Conservation (phyloP, 2,113 vertebrate species). For the Gorsachius goisagi region DNA sequence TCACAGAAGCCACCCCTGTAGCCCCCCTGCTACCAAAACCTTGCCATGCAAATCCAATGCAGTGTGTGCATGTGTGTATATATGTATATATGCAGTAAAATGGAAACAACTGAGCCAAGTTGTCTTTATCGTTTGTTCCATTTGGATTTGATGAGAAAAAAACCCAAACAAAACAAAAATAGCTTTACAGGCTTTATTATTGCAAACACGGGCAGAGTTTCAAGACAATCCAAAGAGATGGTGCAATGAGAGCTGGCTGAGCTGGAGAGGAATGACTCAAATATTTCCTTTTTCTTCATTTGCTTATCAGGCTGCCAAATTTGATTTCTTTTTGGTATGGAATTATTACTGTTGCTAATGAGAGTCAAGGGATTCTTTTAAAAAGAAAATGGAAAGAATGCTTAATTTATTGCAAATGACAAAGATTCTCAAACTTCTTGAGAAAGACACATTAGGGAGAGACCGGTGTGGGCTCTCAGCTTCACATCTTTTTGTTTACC, state of each 20-base stretch:
- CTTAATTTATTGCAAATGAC: neutral
- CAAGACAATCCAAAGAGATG: conserved; percentile 12
- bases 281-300: conserved; percentile 31
- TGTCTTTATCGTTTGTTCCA: neutral
- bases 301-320: conserved; percentile 35
- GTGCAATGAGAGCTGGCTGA: conserved; percentile 3
- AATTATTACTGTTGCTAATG: neutral
- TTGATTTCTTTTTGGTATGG: conserved; percentile 7
- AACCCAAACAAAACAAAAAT: neutral
- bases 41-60: too few species aligned
- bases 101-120: neutral
- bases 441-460: neutral
- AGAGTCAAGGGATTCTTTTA: neutral
- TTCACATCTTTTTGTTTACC: neutral
- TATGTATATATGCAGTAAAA: neutral
- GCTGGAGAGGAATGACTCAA: conserved; percentile 25
- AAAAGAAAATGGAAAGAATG: neutral
- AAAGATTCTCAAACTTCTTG: neutral
- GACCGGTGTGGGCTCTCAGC: neutral
- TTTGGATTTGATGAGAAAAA: neutral
- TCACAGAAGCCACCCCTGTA: too few species aligned
- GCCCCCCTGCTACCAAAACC: too few species aligned
- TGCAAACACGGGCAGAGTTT: conserved; percentile 11
- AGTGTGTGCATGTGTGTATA: neutral
- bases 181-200: neutral